Percentiles rank a stretch among this genome's conserved stretches.
phyloP scores from a whole-genome alignment of 2,113 vertebrate species.

The Albula goreensis region DNA sequence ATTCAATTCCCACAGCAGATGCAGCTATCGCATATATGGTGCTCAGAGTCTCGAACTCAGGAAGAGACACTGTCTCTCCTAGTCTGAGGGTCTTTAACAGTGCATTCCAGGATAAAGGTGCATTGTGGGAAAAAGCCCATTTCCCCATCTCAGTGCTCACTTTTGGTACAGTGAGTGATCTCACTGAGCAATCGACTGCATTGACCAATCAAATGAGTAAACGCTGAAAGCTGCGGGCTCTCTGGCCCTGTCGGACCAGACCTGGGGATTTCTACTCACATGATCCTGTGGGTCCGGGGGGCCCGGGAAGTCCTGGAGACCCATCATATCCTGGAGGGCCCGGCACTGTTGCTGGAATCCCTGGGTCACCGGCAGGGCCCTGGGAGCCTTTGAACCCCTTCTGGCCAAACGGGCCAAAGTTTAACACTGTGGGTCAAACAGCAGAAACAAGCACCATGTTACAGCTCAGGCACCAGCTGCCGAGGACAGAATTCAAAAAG shows the following conservation, averaged over 20 bases:
- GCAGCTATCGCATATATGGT: too few relatives aligned
- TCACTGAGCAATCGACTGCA: not conserved
- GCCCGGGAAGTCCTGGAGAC: slow-evolving; percentile 49
- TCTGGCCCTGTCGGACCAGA: not conserved
- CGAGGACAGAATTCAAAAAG: too few relatives aligned
- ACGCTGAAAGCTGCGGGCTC: not conserved
- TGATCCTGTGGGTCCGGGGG: slow-evolving; percentile 59
- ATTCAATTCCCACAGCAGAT: too few relatives aligned
- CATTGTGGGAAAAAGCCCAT: too few relatives aligned
- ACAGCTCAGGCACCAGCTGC: too few relatives aligned
- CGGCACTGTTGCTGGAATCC: slow-evolving; percentile 49
- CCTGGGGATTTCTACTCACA: slow-evolving; percentile 50
- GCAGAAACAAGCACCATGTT: not conserved
- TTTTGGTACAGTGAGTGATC: too few relatives aligned
- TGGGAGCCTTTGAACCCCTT: slow-evolving; percentile 59
- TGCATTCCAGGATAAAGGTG: too few relatives aligned
- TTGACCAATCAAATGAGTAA: not conserved
- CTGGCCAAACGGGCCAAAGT: slow-evolving; percentile 53
- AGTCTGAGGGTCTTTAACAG: too few relatives aligned
- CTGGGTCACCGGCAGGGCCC: slow-evolving; percentile 60
- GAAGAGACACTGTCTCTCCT: too few relatives aligned
- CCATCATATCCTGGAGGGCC: slow-evolving; percentile 58
- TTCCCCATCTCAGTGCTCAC: too few relatives aligned
- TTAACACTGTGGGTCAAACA: slow-evolving; percentile 37
- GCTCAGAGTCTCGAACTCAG: too few relatives aligned